A percentile compares a stretch with the other conserved stretches of the same genome.
These are phyloP conservation scores for Parambassis ranga DNA, from an alignment of 2,797 vertebrate species.

Conservation along the genomic window DNA sequence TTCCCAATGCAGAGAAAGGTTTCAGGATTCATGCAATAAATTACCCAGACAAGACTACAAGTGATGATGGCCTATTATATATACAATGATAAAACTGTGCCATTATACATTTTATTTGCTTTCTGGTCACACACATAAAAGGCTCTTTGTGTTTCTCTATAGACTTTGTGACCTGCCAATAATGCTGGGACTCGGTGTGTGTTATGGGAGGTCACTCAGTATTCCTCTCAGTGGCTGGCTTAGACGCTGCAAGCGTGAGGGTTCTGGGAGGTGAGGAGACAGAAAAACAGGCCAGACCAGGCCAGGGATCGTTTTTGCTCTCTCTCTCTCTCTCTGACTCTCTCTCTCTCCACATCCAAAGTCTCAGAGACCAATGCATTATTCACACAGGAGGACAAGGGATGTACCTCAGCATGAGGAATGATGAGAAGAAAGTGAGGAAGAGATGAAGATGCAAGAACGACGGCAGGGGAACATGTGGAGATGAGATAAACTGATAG, in stretches of 20 bases:
- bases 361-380: slow-evolving; percentile 52
- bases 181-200: not conserved
- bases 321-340: slow-evolving; percentile 36
- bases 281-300: slow-evolving; percentile 29
- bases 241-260: slow-evolving; percentile 32
- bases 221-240: slow-evolving; percentile 55
- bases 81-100: slow-evolving; percentile 26
- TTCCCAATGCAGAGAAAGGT: slow-evolving; percentile 28
- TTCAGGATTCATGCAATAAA: slow-evolving; percentile 39
- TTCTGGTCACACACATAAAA: not conserved
- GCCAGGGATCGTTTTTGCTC: slow-evolving; percentile 31
- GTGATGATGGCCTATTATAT: slow-evolving; percentile 42
- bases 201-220: slow-evolving; percentile 36
- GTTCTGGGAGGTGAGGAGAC: slow-evolving; percentile 44
- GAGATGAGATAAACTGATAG: slow-evolving; percentile 29
- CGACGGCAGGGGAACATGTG: not conserved
- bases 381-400: slow-evolving; percentile 57
- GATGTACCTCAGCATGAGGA: slow-evolving; percentile 28
- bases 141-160: not conserved
- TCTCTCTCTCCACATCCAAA: slow-evolving; percentile 31
- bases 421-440: slow-evolving; percentile 7
- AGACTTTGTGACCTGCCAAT: not conserved
- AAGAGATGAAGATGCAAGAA: slow-evolving; percentile 19
- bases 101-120: slow-evolving; percentile 3
- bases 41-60: slow-evolving; percentile 33